Conservation (phyloP, 1,140 invertebrate genomes). For the Drosophila pseudoananassae region DNA sequence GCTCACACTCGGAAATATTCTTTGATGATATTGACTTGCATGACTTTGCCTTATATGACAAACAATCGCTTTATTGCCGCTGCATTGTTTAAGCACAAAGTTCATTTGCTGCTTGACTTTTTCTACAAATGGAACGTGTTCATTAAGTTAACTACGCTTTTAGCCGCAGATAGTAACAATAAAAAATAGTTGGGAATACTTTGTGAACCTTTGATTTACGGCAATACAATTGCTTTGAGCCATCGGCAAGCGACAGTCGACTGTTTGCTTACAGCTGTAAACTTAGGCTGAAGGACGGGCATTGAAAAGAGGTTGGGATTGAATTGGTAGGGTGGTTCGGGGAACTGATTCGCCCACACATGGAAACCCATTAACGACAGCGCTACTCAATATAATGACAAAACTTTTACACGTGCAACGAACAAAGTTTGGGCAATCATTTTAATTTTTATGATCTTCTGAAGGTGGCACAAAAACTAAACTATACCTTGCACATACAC, state of each 20-base stretch:
- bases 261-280: slow-evolving; percentile 35
- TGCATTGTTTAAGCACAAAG: slow-evolving; percentile 46
- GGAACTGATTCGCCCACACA: slow-evolving; percentile 6
- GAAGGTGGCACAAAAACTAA: slow-evolving; percentile 36
- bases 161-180: slow-evolving; percentile 18
- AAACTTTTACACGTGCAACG: slow-evolving; percentile 73
- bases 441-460: slow-evolving; percentile 79
- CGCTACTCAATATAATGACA: slow-evolving; percentile 72
- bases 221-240: slow-evolving; percentile 36
- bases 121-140: slow-evolving; percentile 52
- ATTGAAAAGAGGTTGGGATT: slow-evolving; percentile 2
- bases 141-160: slow-evolving; percentile 66
- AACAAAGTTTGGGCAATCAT: slow-evolving; percentile 70
- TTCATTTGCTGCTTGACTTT: slow-evolving; percentile 39
- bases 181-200: slow-evolving; percentile 42
- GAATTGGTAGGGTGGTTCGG: not conserved
- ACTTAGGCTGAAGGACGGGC: slow-evolving; percentile 33
- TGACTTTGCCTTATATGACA: slow-evolving; percentile 27
- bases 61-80: slow-evolving; percentile 40
- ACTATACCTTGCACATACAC: not conserved
- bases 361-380: slow-evolving; percentile 67
- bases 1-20: not conserved
- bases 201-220: slow-evolving; percentile 44
- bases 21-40: slow-evolving; percentile 18
- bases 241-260: slow-evolving; percentile 10